Percentiles rank a stretch among this genome's conserved stretches.
phyloP scores from a whole-genome alignment of 2,113 vertebrate genomes.

The Zonotrichia leucophrys region DNA sequence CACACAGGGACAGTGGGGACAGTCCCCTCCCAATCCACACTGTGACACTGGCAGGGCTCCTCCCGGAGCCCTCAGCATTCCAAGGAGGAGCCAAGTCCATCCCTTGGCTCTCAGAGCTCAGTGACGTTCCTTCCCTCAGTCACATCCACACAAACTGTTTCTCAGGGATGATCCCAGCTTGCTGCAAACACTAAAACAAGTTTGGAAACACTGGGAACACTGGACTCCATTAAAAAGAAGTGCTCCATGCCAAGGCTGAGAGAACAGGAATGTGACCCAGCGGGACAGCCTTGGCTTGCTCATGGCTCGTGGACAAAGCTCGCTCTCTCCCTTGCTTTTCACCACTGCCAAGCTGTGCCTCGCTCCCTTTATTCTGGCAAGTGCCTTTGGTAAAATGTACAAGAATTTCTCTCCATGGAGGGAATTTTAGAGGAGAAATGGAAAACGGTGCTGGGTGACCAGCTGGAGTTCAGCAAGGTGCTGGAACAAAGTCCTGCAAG shows the following conservation, averaged over 20 bases:
- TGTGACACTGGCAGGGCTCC: background rate
- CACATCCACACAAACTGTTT: background rate
- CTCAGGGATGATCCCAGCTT: background rate
- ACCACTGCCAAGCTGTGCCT: background rate
- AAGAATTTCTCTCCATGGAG: background rate
- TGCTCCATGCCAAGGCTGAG: background rate
- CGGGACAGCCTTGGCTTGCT: background rate
- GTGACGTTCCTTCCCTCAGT: background rate
- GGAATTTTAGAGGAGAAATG: background rate
- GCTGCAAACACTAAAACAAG: background rate
- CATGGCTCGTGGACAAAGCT: background rate
- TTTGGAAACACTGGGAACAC: constrained; percentile 43
- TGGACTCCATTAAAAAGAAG: background rate
- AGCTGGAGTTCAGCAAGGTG: background rate
- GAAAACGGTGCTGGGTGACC: background rate
- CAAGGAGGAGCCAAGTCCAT: fast-evolving
- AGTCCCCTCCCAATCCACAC: fast-evolving
- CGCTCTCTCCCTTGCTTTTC: background rate
- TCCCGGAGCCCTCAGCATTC: background rate
- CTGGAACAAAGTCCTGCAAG: background rate
- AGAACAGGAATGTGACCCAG: constrained; percentile 14
- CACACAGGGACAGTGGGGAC: background rate
- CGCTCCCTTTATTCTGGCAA: background rate
- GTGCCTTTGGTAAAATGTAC: background rate
- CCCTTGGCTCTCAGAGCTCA: fast-evolving